Base-by-base conservation (phyloP, 2,888 invertebrate genomes). In the Phengaris arion region DNA sequence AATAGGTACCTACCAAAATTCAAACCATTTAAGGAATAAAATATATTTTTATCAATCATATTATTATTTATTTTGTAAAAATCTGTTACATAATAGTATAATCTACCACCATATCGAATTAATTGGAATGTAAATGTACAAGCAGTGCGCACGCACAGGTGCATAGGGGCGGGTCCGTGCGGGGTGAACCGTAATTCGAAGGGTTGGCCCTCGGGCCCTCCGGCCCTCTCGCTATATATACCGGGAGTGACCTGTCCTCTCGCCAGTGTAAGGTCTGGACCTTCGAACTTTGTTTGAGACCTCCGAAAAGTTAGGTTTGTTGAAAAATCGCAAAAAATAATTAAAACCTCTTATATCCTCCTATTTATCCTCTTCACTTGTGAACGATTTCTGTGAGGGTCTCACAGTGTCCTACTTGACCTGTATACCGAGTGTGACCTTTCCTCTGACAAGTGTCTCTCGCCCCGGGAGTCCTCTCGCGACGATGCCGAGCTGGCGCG, bases 401-500 rank as follows among this genome's bases (percentile, higher is more conserved):
- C 2, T 35, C 35, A 35, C 35, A 35, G 35, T 35, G 22, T 22
- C 22, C 22, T 22, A 0, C 22, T 22, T 22, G 35, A 35, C 35
- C 35, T 35, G 35, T 35, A 35, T 35, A 35, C 54, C 54, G 9
- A 54, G 13, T 8, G 54, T 54, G 54, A 54, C 48, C 48, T 6
- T 13, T 6, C n/a, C n/a, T n/a, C n/a, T 15, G n/a, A 2, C 13
- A 13, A 55, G n/a, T 55, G 46, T 8, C 45, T 12, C 22, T 9
- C 45, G 10, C 15, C 5, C 8, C 7, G 48, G 8, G 48, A 7
- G 48, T 3, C 22, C 6, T 22, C 59, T 22, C 1, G 48, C 8
- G 48, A 22, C 9, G 59, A 76, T 68, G 75, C 76, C 75, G 51
- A 68, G 68, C 74, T 68, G 74, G 76, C 76, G 75, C 76, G 76